These are phyloP conservation scores for Engraulis encrasicolus DNA, from an alignment of 2,113 vertebrate genomes.

Conservation along the genomic window DNA sequence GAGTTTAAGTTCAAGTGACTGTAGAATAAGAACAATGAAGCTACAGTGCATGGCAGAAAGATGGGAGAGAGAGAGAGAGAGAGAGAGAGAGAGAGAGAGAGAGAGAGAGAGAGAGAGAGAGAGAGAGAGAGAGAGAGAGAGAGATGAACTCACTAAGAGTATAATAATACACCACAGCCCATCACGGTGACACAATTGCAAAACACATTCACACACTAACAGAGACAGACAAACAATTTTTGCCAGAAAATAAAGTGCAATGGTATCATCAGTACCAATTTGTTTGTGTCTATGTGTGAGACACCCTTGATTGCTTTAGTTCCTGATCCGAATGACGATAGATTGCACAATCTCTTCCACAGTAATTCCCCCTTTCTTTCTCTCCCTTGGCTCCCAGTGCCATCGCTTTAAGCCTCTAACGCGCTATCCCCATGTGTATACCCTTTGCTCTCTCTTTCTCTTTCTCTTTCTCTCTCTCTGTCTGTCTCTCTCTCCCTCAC, in stretches of 20 bases:
- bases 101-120: too few species aligned
- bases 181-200: too few species aligned
- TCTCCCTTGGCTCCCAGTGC: not conserved
- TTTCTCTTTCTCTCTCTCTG: constrained; percentile 21
- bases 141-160: too few species aligned
- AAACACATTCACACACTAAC: constrained; percentile 40
- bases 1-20: not conserved
- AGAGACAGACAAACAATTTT: not conserved
- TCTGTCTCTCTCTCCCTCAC: constrained; percentile 46
- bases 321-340: constrained; percentile 68
- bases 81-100: too few species aligned
- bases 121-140: too few species aligned
- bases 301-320: constrained; percentile 29
- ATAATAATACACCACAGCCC: too few species aligned
- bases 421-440: not conserved
- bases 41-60: not conserved
- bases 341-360: constrained; percentile 69
- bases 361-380: constrained; percentile 65
- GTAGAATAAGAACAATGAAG: not conserved
- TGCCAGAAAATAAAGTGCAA: not conserved
- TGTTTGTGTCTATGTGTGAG: not conserved
- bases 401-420: too few species aligned
- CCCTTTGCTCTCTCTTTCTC: not conserved
- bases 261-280: not conserved
- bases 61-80: too few species aligned